Base-by-base conservation (phyloP, 2,113 vertebrate species). In the Microcebus ravelobensis region DNA sequence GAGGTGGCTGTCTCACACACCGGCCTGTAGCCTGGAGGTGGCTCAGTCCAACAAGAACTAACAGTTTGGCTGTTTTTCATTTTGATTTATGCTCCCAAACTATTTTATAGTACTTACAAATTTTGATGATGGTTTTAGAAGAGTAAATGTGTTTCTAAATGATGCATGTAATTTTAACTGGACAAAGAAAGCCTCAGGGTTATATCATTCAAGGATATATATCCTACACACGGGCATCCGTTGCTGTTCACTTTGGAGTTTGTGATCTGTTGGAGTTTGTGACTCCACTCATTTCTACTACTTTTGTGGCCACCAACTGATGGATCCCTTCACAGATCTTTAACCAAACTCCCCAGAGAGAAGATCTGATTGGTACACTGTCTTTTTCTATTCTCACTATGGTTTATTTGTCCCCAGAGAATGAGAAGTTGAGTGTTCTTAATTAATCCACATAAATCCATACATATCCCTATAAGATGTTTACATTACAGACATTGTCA, bases 51-150 rank as follows among this genome's bases (percentile, higher is more conserved):
- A 15, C 6, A 36, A n/a, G 12, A 13, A n/a, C 63, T 80, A 31
- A 8, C 81, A n/a, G 11, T n/a, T 61, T 6, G 12, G 71, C 55
- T 79, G 21, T 42, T 87, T 96, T 96, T 70, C n/a, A 87, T 67
- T 76, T 85, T 68, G 36, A 45, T 74, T 84, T 82, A 45, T 92
- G 57, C 81, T 87, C 48, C 71, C 65, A 80, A 93, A 85, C 21
- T 61, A 36, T 86, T 71, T 73, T n/a, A 94, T 5, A 76, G 36
- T 23, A 85, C 76, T 94, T 85, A 76, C 68, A 70, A 6, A 52
- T 92, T 94, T 77, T 42, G 73, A 55, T 85, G 29, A 74, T 87
- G 52, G 80, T 34, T 90, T 17, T 76, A 34, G 79, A 91, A 91
- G 29, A 87, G 39, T 59, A 42, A 79, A 83, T 2, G 2, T 42